Evolutionary conservation across 1,140 invertebrate genomes (phyloP), one percentile per base, ranked within the genome.

Genomic region (Chymomyza costata): DNA sequence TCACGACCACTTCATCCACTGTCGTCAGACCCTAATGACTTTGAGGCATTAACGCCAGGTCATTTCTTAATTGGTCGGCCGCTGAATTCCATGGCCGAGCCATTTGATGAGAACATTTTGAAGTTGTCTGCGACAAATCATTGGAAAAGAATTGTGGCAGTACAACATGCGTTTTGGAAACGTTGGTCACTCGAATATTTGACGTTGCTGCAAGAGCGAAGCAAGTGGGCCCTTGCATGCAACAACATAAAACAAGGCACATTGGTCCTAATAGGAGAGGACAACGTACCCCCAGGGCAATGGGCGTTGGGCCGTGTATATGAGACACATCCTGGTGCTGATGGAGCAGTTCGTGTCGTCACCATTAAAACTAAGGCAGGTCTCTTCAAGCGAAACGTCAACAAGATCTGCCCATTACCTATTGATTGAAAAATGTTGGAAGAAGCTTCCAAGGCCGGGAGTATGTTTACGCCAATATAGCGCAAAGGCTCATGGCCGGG

Each of bases 391-490:
- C 16, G 44, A 2, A 46, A 46, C 14, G 30, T 46, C 7, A 10
- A 47, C 11, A 47, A 46, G 7, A 14, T 47, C 46, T 25, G 46
- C 13, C 25, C 25, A 10, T 10, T 28, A 10, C 25, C 25, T 10
- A 6, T 28, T 6, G 25, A 28, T 10, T 5, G 10, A 28, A 10
- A 28, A 5, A 6, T 35, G 10, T 48, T 39, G 34, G 19, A 48
- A 48, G 46, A 19, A 39, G 18, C 19, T 48, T 39, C 46, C 34
- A 48, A 17, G 35, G 34, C 34, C 17, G 14, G 34, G 21, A 48
- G 31, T 28, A 48, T 48, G 46, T 48, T 49, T 13, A 11, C 45
- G 45, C 45, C 32, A n/a, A n/a, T n/a, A n/a, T n/a, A n/a, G n/a
- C n/a, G n/a, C n/a, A n/a, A n/a, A n/a, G n/a, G n/a, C n/a, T n/a